phyloP scores from a whole-genome alignment of 2,113 vertebrate genomes.

The Oncorhynchus kisutch region DNA sequence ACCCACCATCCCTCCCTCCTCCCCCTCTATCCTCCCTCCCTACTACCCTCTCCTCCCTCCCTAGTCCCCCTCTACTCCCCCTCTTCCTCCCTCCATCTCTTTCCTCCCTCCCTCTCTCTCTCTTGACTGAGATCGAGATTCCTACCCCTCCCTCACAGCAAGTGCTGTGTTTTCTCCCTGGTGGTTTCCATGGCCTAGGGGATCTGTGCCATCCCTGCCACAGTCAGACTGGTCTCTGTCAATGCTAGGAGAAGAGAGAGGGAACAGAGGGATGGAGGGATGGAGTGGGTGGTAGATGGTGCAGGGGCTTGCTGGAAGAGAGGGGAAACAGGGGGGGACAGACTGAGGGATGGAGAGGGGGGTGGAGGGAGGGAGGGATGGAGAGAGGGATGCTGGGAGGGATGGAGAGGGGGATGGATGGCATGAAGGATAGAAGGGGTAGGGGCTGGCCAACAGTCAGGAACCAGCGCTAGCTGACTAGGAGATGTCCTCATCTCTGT shows the following conservation, averaged over 20 bases:
- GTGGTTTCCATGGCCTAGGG: too few species aligned
- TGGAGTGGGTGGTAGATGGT: too few species aligned
- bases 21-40: background rate
- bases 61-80: background rate
- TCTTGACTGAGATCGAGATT: slow-evolving; percentile 61
- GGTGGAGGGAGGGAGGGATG: slow-evolving; percentile 32
- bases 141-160: slow-evolving; percentile 6
- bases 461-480: slow-evolving; percentile 32
- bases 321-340: too few species aligned
- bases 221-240: too few species aligned
- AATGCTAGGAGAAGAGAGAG: too few species aligned
- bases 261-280: too few species aligned
- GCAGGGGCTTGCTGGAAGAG: too few species aligned
- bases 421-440: background rate
- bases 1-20: too few species aligned
- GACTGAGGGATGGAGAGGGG: too few species aligned
- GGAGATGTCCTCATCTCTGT: slow-evolving; percentile 71
- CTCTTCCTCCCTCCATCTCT: too few species aligned
- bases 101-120: slow-evolving; percentile 35
- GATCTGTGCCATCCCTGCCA: too few species aligned
- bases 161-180: slow-evolving; percentile 48
- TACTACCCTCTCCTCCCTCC: too few species aligned
- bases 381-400: slow-evolving; percentile 14
- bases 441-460: slow-evolving; percentile 53
- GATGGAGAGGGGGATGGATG: slow-evolving; percentile 35